These are phyloP conservation scores for Abramis brama DNA, from an alignment of 2,113 vertebrate genomes.

Conservation along the genomic window DNA sequence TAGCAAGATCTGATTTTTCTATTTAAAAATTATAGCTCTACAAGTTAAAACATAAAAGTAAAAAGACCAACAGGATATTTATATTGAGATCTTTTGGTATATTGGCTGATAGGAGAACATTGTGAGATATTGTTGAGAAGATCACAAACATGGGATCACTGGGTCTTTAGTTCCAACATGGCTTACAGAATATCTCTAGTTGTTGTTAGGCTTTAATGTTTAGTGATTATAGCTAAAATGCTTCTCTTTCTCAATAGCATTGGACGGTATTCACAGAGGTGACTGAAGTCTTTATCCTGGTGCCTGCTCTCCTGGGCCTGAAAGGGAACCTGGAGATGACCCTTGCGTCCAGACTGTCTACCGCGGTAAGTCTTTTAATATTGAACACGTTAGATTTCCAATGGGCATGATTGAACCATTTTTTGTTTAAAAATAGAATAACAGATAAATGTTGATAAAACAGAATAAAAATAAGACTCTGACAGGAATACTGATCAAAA, in stretches of 20 bases:
- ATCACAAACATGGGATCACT: too few relatives aligned
- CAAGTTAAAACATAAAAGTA: too few relatives aligned
- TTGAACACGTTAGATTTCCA: background rate
- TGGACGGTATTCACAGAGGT: constrained; percentile 96
- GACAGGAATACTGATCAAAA: background rate
- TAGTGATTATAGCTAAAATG: background rate
- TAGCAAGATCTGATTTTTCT: too few relatives aligned
- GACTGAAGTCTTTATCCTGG: constrained; percentile 96
- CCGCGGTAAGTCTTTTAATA: constrained; percentile 84
- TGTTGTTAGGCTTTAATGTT: background rate
- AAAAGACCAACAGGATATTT: too few relatives aligned
- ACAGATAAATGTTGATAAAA: background rate
- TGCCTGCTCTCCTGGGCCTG: constrained; percentile 92
- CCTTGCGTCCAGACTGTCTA: constrained; percentile 93
- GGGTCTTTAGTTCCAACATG: background rate
- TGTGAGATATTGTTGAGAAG: too few relatives aligned
- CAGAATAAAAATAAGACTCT: background rate
- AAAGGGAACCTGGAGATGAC: constrained; percentile 99
- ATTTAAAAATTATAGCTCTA: too few relatives aligned
- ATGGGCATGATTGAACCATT: background rate
- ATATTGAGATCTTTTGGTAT: too few relatives aligned
- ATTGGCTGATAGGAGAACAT: too few relatives aligned
- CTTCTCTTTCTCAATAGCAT: constrained; percentile 78
- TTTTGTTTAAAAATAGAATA: background rate
- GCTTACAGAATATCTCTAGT: background rate